Percentiles rank a stretch among this genome's conserved stretches.
phyloP scores from a whole-genome alignment of 1,140 invertebrate species.

The Triops cancriformis region DNA sequence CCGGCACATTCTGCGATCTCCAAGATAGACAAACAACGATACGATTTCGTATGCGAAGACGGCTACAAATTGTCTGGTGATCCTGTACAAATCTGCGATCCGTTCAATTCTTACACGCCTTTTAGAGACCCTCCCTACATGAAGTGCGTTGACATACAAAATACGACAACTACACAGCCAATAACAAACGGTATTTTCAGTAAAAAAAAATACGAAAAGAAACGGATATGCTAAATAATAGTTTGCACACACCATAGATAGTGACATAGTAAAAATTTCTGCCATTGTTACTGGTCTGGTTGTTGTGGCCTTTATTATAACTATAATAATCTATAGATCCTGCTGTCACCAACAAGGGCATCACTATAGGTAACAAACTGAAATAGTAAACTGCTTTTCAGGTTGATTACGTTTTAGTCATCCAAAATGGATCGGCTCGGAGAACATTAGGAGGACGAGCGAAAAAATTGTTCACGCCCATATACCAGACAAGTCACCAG shows the following conservation, averaged over 20 bases:
- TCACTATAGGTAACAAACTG: neutral
- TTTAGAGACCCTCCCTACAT: neutral
- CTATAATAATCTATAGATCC: neutral
- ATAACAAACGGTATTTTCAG: neutral
- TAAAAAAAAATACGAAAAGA: too few relatives aligned
- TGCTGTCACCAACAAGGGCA: neutral
- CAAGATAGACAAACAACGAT: neutral
- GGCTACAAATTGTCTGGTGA: neutral
- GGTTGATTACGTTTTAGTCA: too few relatives aligned
- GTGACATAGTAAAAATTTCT: neutral
- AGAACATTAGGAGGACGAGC: too few relatives aligned
- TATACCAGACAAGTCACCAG: too few relatives aligned
- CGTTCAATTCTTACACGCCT: neutral
- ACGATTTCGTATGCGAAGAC: neutral
- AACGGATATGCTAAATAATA: too few relatives aligned
- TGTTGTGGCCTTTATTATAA: neutral
- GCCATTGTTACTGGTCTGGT: neutral
- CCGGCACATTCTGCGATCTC: neutral
- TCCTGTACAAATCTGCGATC: neutral
- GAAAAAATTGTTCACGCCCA: too few relatives aligned
- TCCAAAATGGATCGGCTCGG: too few relatives aligned
- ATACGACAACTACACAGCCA: neutral
- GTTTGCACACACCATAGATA: too few relatives aligned
- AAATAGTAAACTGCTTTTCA: too few relatives aligned
- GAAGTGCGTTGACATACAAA: neutral